phyloP scores from a whole-genome alignment of 2,113 vertebrate species.

The Okapia johnstoni region DNA sequence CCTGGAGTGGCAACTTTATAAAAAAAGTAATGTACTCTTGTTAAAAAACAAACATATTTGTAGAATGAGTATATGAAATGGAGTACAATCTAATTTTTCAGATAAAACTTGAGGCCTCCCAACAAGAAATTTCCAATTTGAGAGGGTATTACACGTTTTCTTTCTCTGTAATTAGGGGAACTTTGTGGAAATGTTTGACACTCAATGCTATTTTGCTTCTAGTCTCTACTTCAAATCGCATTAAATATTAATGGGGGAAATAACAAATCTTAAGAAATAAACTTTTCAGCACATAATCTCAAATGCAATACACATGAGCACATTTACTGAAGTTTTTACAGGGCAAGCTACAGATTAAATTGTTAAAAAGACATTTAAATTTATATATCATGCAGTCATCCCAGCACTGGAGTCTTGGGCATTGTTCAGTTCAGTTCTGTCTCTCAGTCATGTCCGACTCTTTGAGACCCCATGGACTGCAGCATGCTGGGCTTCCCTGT shows the following conservation, averaged over 20 bases:
- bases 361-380: background rate
- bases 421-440: background rate
- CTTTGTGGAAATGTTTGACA: background rate
- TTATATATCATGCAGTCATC: background rate
- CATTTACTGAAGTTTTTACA: background rate
- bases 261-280: conserved; percentile 27
- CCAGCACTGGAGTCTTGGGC: background rate
- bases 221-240: background rate
- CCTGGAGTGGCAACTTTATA: background rate
- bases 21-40: background rate
- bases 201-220: background rate
- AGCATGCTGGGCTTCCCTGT: background rate
- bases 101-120: background rate
- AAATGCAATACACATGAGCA: background rate
- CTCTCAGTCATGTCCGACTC: background rate
- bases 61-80: background rate
- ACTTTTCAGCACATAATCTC: conserved; percentile 45
- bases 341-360: background rate
- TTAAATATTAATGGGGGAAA: background rate
- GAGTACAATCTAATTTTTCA: background rate
- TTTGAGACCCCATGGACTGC: background rate
- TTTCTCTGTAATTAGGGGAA: background rate
- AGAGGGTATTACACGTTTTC: background rate
- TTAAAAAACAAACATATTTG: background rate
- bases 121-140: background rate